These are phyloP conservation scores for Notarius lentiginosus DNA, from an alignment of 2,113 vertebrate species.

Conservation along the genomic window DNA sequence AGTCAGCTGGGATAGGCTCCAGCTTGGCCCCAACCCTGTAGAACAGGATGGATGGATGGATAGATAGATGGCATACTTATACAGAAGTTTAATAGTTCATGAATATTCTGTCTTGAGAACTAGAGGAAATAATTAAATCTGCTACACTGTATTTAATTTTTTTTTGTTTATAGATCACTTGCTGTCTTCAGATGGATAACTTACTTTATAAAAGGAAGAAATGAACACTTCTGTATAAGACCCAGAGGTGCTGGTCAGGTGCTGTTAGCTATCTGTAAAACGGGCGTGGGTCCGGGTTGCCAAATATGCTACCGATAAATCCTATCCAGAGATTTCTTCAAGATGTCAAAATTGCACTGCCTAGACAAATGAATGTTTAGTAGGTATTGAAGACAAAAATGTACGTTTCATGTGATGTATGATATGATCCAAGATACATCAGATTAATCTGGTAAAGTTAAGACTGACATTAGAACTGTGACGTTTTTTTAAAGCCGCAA, in stretches of 20 bases:
- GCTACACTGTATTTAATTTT: background rate
- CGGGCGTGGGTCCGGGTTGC: conserved; percentile 47
- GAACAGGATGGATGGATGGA: no score
- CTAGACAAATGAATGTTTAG: background rate
- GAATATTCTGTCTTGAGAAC: background rate
- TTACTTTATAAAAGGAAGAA: background rate
- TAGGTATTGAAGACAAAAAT: background rate
- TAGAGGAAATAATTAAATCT: background rate
- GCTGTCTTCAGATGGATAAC: background rate
- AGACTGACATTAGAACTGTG: background rate
- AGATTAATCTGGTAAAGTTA: no score
- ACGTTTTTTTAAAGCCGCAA: background rate
- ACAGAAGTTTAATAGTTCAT: background rate
- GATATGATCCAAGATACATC: background rate
- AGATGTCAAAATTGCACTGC: background rate
- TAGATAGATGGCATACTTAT: no score
- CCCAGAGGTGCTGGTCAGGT: conserved; percentile 67
- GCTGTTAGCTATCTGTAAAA: conserved; percentile 72
- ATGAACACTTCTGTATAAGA: background rate
- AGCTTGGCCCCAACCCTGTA: no score
- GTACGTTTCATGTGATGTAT: background rate
- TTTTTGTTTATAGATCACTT: background rate
- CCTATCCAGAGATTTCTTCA: background rate
- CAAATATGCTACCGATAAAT: background rate
- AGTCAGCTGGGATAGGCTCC: no score